Evolutionary conservation across 2,888 invertebrate genomes (phyloP).

Genomic region (Caenorhabditis sp.): DNA sequence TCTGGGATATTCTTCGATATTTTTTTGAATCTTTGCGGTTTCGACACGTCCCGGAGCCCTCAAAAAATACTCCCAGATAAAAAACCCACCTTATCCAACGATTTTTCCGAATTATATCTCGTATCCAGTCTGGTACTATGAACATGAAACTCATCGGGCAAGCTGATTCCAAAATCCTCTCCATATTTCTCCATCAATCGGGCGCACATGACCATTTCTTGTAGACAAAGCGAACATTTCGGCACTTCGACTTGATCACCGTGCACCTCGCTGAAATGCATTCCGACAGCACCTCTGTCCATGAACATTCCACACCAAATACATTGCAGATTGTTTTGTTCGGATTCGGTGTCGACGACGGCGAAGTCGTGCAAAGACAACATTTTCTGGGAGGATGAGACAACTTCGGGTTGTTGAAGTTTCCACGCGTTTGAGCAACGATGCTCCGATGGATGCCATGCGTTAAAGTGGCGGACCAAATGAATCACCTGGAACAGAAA

Average conservation of each 20-base stretch:
- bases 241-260: constrained; percentile 69
- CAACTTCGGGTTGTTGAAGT: constrained; percentile 1
- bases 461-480: constrained; percentile 69
- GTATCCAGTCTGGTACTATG: constrained; percentile 51
- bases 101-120: constrained; percentile 54
- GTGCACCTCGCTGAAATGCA: constrained; percentile 69
- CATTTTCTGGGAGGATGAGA: background rate
- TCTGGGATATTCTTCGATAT: no score
- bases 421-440: constrained; percentile 68
- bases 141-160: constrained; percentile 67
- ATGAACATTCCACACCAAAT: constrained; percentile 71
- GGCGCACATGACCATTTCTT: constrained; percentile 68
- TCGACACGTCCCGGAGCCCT: no score
- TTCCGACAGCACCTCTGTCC: constrained; percentile 56
- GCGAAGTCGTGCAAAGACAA: constrained; percentile 62
- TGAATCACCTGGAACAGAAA: constrained; percentile 62
- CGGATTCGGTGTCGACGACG: constrained; percentile 58
- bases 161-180: constrained; percentile 61
- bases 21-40: no score
- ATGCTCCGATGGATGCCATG: constrained; percentile 69
- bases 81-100: constrained; percentile 55
- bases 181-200: constrained; percentile 63
- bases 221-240: constrained; percentile 67
- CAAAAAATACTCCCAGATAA: no score
- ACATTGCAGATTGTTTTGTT: constrained; percentile 67